Evolutionary conservation across 2,113 vertebrate genomes (phyloP).

Genomic region (Eubucco bourcierii): DNA sequence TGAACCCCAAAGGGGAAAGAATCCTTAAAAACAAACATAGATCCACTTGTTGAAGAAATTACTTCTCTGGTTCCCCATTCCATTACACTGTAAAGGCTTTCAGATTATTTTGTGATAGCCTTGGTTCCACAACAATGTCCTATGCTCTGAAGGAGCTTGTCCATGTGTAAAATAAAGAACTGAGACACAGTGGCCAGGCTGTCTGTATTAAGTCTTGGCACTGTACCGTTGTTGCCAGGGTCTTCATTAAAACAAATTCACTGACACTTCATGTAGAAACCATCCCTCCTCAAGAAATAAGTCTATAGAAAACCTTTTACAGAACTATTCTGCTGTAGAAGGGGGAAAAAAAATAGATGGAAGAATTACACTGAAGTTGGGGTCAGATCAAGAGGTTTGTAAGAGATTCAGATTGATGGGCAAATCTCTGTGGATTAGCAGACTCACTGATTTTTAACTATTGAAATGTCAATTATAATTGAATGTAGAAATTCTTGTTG

Average conservation of each 20-base stretch:
- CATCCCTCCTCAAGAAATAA: slow-evolving; percentile 3
- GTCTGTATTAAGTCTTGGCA: not conserved
- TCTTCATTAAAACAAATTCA: slow-evolving; percentile 45
- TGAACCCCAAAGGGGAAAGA: not conserved
- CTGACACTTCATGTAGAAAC: not conserved
- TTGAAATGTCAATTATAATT: not conserved
- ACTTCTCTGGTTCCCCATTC: not conserved
- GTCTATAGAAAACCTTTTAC: not conserved
- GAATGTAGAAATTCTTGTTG: not conserved
- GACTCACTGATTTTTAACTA: not conserved
- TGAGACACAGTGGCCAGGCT: not conserved
- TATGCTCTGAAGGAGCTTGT: not conserved
- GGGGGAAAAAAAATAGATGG: not conserved
- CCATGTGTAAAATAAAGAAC: slow-evolving; percentile 5
- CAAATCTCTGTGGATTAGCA: not conserved
- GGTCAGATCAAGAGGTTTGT: not conserved
- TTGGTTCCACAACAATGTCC: not conserved
- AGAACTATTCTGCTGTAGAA: not conserved
- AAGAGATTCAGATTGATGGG: not conserved
- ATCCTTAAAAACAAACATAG: not conserved
- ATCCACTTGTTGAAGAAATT: not conserved
- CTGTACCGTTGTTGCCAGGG: not conserved
- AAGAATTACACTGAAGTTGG: not conserved
- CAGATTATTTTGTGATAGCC: slow-evolving; percentile 18
- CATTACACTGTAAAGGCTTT: not conserved